A percentile compares a stretch with the other conserved stretches of the same genome.
Conservation (phyloP, 2,888 invertebrate genomes). For the Coenonympha glycerion region DNA sequence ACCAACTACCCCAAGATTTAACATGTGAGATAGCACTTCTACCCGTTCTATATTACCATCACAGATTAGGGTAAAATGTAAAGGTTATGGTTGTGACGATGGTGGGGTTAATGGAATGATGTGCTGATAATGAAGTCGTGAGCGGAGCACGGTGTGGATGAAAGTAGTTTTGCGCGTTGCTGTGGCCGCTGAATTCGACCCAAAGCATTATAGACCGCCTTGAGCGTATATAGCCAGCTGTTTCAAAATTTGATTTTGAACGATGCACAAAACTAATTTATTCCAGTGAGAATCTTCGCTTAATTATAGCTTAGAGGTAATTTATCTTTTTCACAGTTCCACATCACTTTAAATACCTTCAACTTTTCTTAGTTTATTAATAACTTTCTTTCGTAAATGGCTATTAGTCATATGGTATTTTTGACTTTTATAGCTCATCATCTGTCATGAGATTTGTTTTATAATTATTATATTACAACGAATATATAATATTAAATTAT, state of each 20-base stretch:
- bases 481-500: too few relatives aligned
- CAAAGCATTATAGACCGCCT: conserved; percentile 27
- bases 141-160: conserved; percentile 34
- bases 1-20: too few relatives aligned
- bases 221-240: conserved; percentile 21
- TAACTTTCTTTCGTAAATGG: not conserved
- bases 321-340: conserved; percentile 7
- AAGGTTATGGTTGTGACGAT: conserved; percentile 28
- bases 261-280: conserved; percentile 9
- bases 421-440: too few relatives aligned
- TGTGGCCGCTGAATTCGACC: conserved; percentile 30
- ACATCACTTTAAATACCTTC: not conserved
- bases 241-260: conserved; percentile 11
- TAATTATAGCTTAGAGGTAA: conserved; percentile 10
- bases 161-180: conserved; percentile 35
- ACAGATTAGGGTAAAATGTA: conserved; percentile 21
- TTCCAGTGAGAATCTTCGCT: conserved; percentile 9
- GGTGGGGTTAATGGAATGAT: conserved; percentile 33
- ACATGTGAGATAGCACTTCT: too few relatives aligned
- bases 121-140: conserved; percentile 34
- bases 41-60: not conserved
- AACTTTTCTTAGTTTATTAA: not conserved
- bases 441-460: too few relatives aligned
- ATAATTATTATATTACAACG: too few relatives aligned
- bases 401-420: too few relatives aligned